Base-by-base conservation (phyloP, 2,113 vertebrate genomes). In the Rallus limicola region DNA sequence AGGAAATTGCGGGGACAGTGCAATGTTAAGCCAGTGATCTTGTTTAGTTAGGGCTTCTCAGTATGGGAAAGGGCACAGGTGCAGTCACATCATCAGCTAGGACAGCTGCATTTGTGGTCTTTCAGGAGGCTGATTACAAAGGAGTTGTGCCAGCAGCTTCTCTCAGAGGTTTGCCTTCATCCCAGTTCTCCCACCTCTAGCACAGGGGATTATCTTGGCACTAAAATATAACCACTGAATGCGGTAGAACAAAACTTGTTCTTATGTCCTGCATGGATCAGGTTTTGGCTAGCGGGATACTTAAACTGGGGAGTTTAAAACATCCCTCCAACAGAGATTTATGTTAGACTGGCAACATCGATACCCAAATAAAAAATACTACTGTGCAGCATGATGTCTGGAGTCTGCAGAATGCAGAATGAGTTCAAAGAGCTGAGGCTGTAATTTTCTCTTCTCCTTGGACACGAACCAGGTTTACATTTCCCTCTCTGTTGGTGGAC, bases 291-390 rank as follows among this genome's bases (percentile, higher is more conserved):
- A 33, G 59, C 8, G 70, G 31, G 29, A 29, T 94, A 34, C 85
- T 86, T 92, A 74, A 93, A 70, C 36, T 70, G 23, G 14, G 55
- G 59, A 74, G 17, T 86, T 93, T 63, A 56, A 95, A 88, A 67
- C 20, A 28, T 63, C 28, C 31, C 10, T 86, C 34, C 60, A 83
- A 42, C 44, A 67, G 31, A 80, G 31, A 59, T 82, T 96, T 90
- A 34, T 88, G 68, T 82, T 68, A 40, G 38, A 50, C 25, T 55
- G 53, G 52, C 53, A 55, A 72, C 3, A 4, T 0, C 69, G 82
- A 80, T 91, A 52, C 10, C 33, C 50, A 82, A 29, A 94, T 93
- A 44, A 86, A 90, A 86, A 88, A 56, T 56, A 28, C n/a, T 56
- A 5, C 59, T 25, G 28, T 92, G 50, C 78, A 80, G 63, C 64